These are phyloP conservation scores for Pagetopsis macropterus DNA, from an alignment of 2,797 vertebrate species.

Conservation along the genomic window DNA sequence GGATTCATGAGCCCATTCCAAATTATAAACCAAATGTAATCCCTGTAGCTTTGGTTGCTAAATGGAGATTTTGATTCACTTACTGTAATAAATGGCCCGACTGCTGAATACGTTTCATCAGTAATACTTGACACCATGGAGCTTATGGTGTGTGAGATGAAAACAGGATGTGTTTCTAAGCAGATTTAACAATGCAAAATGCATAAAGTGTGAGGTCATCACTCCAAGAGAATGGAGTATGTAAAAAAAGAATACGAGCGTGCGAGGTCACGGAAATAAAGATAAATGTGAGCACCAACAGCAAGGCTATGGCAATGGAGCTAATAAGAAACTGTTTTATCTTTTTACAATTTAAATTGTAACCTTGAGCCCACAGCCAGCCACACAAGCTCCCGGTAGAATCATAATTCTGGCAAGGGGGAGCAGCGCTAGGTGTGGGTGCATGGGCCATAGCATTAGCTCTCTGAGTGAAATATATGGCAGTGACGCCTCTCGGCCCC, in stretches of 20 bases:
- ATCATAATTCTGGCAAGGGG: slow-evolving; percentile 87
- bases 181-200: slow-evolving; percentile 85
- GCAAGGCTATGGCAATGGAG: slow-evolving; percentile 87
- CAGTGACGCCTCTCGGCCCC: slow-evolving; percentile 90
- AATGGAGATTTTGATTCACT: slow-evolving; percentile 82
- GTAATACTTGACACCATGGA: slow-evolving; percentile 67
- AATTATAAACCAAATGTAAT: slow-evolving; percentile 83
- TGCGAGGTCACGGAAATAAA: slow-evolving; percentile 88
- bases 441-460: slow-evolving; percentile 88
- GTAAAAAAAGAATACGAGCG: slow-evolving; percentile 71
- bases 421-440: slow-evolving; percentile 77
- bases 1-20: slow-evolving; percentile 80
- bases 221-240: slow-evolving; percentile 77
- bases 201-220: slow-evolving; percentile 85
- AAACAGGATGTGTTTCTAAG: slow-evolving; percentile 84
- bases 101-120: slow-evolving; percentile 70
- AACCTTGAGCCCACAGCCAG: slow-evolving; percentile 91
- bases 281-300: slow-evolving; percentile 88
- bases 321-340: slow-evolving; percentile 94
- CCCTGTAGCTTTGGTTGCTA: slow-evolving; percentile 78
- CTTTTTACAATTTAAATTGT: slow-evolving; percentile 91
- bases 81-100: slow-evolving; percentile 76
- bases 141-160: slow-evolving; percentile 60
- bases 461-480: slow-evolving; percentile 97
- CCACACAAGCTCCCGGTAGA: slow-evolving; percentile 86